Conservation (phyloP, 2,888 invertebrate genomes). For the Dicranocentrus wangi region DNA sequence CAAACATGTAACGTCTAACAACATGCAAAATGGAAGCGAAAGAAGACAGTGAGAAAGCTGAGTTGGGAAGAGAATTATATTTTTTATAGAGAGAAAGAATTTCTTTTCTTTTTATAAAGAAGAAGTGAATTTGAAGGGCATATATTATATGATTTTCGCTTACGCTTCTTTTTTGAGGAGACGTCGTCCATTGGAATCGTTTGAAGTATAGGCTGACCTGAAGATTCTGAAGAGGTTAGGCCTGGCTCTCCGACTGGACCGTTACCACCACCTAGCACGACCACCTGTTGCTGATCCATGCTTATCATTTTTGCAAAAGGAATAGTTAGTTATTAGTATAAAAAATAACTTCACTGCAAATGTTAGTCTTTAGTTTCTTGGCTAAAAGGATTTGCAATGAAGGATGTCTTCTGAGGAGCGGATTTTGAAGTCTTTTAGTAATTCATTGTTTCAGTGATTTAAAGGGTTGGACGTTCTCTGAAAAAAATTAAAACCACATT, state of each 20-base stretch:
- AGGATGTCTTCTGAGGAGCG: not conserved
- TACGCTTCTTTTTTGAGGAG: constrained; percentile 56
- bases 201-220: constrained; percentile 54
- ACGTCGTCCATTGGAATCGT: constrained; percentile 59
- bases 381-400: not conserved
- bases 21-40: not conserved
- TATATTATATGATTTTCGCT: constrained; percentile 14
- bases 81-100: not conserved
- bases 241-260: constrained; percentile 40
- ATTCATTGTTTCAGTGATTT: no score
- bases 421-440: no score
- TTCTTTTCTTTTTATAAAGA: not conserved
- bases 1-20: not conserved
- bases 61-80: not conserved
- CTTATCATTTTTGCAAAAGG: constrained; percentile 65
- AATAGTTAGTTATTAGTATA: no score
- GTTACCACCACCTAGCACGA: constrained; percentile 47
- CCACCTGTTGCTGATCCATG: constrained; percentile 64
- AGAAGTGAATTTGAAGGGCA: no score
- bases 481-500: no score
- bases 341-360: no score
- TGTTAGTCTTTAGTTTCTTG: not conserved
- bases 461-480: no score
- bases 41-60: not conserved
- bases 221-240: constrained; percentile 26